Base-by-base conservation (phyloP, 2,113 vertebrate species). In the Cryptotis parvus region DNA sequence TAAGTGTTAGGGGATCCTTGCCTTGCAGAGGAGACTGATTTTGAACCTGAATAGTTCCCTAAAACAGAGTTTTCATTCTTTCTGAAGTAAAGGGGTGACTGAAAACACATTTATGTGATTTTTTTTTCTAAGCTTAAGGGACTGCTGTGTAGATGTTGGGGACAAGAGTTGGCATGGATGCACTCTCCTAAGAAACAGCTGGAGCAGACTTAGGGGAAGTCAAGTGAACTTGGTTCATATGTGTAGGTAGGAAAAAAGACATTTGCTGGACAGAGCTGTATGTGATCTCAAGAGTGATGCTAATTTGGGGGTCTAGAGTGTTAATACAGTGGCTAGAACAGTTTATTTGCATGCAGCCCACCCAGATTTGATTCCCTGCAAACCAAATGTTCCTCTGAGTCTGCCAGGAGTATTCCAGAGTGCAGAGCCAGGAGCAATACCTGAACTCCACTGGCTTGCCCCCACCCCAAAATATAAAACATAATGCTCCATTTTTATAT, bases 11-110 rank as follows among this genome's bases (percentile, higher is more conserved):
- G 27, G 58, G 27, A 55, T 86, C 52, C 39, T 82, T 73, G 26
- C 29, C 73, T 37, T 37, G 45, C 20, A 39, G 20, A 18, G 24
- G 22, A 41, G 29, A 72, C 29, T 70, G 66, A 74, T 87, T 16
- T 31, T 68, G 63, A 63, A 74, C 66, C 16, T 87, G 9, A 29
- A 69, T 39, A 27, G 6, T 33, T 92, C 72, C 85, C 68, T 45
- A 84, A 83, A 61, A 92, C 73, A 87, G 39, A 74, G 82, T 91
- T 84, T 76, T 85, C 45, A 82, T 95, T 95, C 55, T 81, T 87
- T 89, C 15, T 76, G 84, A 95, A 82, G 84, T 93, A 89, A 84
- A 84, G 58, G 12, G 24, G 35, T 86, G 58, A 69, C 43, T 94
- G 35, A 63, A 80, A 95, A 74, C 78, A 69, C 73, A 84, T 66